Conservation (phyloP, 2,888 invertebrate genomes). For the Choristoneura rosaceana region DNA sequence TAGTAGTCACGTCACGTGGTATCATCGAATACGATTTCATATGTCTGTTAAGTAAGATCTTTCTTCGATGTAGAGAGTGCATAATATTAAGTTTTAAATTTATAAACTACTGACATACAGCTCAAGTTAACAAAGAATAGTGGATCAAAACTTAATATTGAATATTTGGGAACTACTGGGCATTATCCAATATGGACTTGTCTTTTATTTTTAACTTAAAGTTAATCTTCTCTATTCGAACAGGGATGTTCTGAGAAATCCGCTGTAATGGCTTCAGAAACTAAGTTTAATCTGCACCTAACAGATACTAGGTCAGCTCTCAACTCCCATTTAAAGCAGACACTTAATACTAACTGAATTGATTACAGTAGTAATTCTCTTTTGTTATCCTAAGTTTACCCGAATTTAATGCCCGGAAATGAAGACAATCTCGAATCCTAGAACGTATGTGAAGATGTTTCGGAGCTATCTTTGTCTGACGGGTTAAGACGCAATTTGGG, state of each 20-base stretch:
- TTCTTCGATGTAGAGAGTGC: no score
- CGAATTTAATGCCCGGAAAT: neutral
- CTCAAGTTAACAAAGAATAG: no score
- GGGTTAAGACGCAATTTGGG: neutral
- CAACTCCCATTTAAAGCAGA: neutral
- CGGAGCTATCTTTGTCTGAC: neutral
- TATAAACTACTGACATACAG: no score
- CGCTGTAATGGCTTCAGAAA: neutral
- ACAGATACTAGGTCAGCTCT: neutral
- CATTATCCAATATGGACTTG: no score
- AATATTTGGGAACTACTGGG: no score
- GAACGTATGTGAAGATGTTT: neutral
- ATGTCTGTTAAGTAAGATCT: no score
- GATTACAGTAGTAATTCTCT: neutral
- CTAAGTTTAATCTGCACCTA: neutral
- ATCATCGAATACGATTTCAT: no score
- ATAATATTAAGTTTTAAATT: no score
- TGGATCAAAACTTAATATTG: no score
- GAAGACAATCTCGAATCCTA: neutral
- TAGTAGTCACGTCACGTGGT: no score
- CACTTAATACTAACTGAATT: conserved; percentile 2
- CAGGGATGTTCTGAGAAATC: neutral
- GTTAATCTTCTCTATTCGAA: neutral
- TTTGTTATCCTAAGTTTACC: neutral
- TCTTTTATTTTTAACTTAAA: neutral